phyloP scores from a whole-genome alignment of 2,797 vertebrate genomes.

The Loriculus beryllinus region DNA sequence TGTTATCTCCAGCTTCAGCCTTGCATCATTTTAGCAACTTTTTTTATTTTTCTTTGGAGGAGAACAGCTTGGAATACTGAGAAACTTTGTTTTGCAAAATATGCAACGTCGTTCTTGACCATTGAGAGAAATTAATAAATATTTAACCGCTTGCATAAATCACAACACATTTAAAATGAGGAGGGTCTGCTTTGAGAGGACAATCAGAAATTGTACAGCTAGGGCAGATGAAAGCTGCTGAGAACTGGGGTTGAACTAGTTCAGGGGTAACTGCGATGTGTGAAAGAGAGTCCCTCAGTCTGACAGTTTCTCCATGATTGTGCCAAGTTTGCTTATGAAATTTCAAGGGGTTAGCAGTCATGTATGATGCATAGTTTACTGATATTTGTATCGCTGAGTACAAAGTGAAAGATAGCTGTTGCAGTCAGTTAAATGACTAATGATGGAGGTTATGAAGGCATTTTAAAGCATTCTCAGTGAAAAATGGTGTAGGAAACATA shows the following conservation, averaged over 20 bases:
- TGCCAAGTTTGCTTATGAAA: neutral
- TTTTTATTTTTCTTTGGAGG: neutral
- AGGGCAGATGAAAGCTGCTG: neutral
- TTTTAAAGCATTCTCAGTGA: neutral
- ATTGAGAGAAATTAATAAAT: neutral
- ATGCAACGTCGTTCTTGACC: neutral
- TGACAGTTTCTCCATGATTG: neutral
- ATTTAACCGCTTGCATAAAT: neutral
- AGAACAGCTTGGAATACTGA: neutral
- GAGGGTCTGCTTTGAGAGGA: neutral
- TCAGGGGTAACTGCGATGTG: neutral
- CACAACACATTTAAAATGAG: neutral
- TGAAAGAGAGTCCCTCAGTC: neutral
- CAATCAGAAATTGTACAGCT: neutral
- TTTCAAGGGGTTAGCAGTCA: neutral
- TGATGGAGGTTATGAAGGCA: neutral
- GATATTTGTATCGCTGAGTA: neutral
- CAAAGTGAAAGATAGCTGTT: neutral
- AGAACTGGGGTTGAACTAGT: neutral
- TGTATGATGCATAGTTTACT: neutral
- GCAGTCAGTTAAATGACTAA: neutral
- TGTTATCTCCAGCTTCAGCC: neutral
- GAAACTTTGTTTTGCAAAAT: neutral
- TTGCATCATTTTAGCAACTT: neutral
- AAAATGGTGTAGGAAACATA: neutral